Evolutionary conservation across 2,888 invertebrate species (phyloP), one percentile per base, ranked within the genome.

Genomic region (Ornithoptera priamus): DNA sequence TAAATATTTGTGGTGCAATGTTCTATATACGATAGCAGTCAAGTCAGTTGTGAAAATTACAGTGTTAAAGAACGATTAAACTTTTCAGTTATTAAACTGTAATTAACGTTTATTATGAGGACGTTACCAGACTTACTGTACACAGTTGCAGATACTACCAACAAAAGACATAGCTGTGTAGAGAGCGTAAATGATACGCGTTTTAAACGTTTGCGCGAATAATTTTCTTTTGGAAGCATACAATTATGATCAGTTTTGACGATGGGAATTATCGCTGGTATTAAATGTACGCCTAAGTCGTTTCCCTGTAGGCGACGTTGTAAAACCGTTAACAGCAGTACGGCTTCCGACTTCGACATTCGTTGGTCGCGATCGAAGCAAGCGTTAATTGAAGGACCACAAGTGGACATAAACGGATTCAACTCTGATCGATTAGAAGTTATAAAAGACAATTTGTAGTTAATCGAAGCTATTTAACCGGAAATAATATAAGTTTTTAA

Each of bases 151-250:
- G 53, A 70, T 66, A 69, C 68, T 68, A 69, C 67, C 58, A 72
- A 76, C 77, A 78, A 72, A 75, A 80, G 80, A 83, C 87, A 74
- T 80, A 59, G 65, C 76, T 86, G 86, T 75, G 77, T 80, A 87
- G 88, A 89, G 84, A 90, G 88, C 87, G 87, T 86, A 75, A 84
- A 81, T 68, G 69, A 70, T 74, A 75, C 70, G 59, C 63, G 12
- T 10, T 36, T 67, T 64, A 60, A 60, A 24, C 50, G 46, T 46
- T n/a, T 59, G 64, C 63, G 59, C 60, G 58, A 68, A 73, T 75
- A 68, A 72, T 71, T 75, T 72, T 64, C 69, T 67, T 70, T 70
- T 64, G 62, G 46, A 59, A 66, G 64, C 64, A 71, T 70, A 68
- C 62, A 68, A 71, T 72, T 69, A 72, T 67, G 69, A 68, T 71